Evolutionary conservation across 1,140 invertebrate genomes (phyloP), one percentile per base, ranked within the genome.

Genomic region (Mycetomoellerius zeteki): DNA sequence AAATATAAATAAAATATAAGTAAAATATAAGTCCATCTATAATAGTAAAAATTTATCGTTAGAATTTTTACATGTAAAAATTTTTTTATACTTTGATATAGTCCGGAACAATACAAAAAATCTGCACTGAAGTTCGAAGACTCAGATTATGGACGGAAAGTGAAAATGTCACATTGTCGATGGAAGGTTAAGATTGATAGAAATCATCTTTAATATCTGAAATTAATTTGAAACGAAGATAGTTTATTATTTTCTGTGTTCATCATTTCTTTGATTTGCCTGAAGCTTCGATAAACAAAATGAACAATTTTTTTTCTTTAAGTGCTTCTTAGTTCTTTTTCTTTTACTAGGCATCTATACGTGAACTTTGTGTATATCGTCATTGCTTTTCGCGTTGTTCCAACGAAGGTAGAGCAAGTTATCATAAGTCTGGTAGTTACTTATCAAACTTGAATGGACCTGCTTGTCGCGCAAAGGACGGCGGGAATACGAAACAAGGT

Each of bases 371-470:
- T 14, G 6, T 30, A 8, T 2, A 21, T 60, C 8, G 8, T 27
- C 19, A 37, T 33, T 52, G 60, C 60, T 65, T 71, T 56, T 27
- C 24, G 47, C n/a, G 47, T 1, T 21, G 27, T 30, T 60, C 24
- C 14, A 21, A 47, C n/a, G 19, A 33, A 58, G 69, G 21, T 19
- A 19, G 47, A 67, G 77, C 64, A 43, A 62, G 78, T 64, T 82
- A 27, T 21, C n/a, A 14, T 21, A 16, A 72, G 12, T 56, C 33
- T 30, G 2, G 33, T 47, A 47, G 80, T 73, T 84, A 84, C 80
- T 84, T 84, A 84, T 75, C 69, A 84, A 73, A 84, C 54, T 84
- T 73, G 80, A 84, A 84, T 75, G 54, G 37, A 81, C 64, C 52
- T 80, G 21, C 64, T 75, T 69, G 80, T 75, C 80, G 80, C 80